Evolutionary conservation across 2,888 invertebrate species (phyloP).

Genomic region (Dolomedes plantarius): DNA sequence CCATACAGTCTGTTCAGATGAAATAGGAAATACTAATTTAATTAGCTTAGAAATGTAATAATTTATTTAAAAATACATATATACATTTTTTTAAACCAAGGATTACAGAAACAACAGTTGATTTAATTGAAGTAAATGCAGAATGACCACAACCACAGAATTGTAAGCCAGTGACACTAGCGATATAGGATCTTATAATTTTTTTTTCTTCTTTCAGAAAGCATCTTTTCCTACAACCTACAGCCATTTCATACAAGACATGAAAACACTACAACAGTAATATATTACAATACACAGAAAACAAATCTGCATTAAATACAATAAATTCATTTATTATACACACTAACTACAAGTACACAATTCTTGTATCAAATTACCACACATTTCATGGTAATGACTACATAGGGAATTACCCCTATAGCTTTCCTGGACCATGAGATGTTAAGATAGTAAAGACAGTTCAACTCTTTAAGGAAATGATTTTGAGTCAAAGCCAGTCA

Average conservation of each 20-base stretch:
- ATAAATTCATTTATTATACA: constrained; percentile 30
- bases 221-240: constrained; percentile 43
- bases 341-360: constrained; percentile 16
- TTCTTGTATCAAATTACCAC: constrained; percentile 17
- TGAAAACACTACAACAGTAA: constrained; percentile 22
- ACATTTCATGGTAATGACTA: background rate
- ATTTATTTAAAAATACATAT: constrained; percentile 71
- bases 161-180: constrained; percentile 32
- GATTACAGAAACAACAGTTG: constrained; percentile 33
- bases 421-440: constrained; percentile 8
- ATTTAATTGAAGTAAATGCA: constrained; percentile 48
- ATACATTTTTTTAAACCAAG: constrained; percentile 60
- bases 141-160: constrained; percentile 49
- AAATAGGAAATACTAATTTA: background rate
- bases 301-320: constrained; percentile 33
- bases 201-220: constrained; percentile 6
- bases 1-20: no score
- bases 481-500: no score
- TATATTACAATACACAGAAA: constrained; percentile 43
- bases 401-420: background rate
- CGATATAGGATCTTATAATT: constrained; percentile 18
- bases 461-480: background rate
- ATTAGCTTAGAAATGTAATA: constrained; percentile 61
- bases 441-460: background rate
- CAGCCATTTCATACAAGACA: constrained; percentile 36